These are phyloP conservation scores for Flabesymbios commensalis DNA, from an alignment of 2,888 invertebrate genomes.

Conservation along the genomic window DNA sequence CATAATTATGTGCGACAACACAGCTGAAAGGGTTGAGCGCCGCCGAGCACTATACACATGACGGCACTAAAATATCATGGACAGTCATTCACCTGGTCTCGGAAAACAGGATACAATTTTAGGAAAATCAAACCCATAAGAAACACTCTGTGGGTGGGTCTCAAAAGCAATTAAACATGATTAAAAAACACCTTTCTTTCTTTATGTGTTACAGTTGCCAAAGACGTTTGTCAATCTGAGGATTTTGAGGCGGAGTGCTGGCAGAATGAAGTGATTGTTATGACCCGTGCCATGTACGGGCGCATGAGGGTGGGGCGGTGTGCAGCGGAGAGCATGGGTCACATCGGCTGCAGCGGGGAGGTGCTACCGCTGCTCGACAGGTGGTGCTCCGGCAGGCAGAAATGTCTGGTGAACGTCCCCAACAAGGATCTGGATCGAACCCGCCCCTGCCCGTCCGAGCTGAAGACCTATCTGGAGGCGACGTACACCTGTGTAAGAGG, in stretches of 20 bases:
- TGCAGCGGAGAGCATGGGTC: conserved; percentile 20
- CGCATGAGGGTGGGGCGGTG: conserved; percentile 13
- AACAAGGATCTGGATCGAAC: conserved; percentile 29
- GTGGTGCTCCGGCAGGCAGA: conserved; percentile 26
- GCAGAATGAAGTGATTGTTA: conserved; percentile 17
- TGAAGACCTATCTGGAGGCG: conserved; percentile 35
- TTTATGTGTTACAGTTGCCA: conserved; percentile 8
- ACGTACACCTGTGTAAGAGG: conserved; percentile 31
- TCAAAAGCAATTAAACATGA: too few relatives aligned
- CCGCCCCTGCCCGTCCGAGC: conserved; percentile 30
- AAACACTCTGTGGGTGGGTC: too few relatives aligned
- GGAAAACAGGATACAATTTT: too few relatives aligned
- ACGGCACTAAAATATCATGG: too few relatives aligned
- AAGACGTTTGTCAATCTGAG: conserved; percentile 19
- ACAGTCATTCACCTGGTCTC: too few relatives aligned
- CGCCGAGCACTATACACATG: too few relatives aligned
- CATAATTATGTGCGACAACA: too few relatives aligned
- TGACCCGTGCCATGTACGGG: conserved; percentile 16
- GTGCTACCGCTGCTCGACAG: conserved; percentile 16
- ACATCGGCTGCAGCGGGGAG: conserved; percentile 21
- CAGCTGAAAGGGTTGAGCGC: too few relatives aligned
- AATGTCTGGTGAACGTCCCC: conserved; percentile 28
- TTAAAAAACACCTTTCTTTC: too few relatives aligned
- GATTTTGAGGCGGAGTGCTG: conserved; percentile 8
- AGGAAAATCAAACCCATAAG: too few relatives aligned